Conservation (phyloP, 64 coral and sea anemone genomes). For the Montipora cactus region DNA sequence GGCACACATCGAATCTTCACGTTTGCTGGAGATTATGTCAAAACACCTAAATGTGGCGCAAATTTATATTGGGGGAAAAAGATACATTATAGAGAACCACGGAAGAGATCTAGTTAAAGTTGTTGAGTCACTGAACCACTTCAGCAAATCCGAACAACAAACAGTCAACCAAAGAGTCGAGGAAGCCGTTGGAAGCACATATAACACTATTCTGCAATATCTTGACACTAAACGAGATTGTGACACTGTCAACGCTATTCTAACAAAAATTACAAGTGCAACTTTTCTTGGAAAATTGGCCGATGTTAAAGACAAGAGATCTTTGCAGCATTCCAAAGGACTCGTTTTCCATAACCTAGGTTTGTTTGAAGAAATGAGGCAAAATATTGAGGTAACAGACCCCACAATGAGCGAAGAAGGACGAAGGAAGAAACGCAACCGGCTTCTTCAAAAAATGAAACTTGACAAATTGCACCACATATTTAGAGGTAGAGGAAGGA, state of each 20-base stretch:
- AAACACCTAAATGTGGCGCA: constrained; percentile 57
- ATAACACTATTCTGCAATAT: constrained; percentile 34
- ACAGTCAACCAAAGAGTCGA: constrained; percentile 47
- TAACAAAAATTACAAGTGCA: constrained; percentile 62
- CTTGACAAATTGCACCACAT: constrained; percentile 21
- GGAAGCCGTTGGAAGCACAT: constrained; percentile 28
- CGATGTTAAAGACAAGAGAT: constrained; percentile 53
- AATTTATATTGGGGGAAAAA: constrained; percentile 35
- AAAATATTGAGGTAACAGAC: background rate
- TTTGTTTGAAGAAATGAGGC: constrained; percentile 12
- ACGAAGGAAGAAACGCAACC: constrained; percentile 10
- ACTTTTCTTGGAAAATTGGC: constrained; percentile 1
- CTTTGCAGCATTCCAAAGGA: constrained; percentile 13
- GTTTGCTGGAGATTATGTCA: constrained; percentile 19
- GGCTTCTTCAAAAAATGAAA: constrained; percentile 3
- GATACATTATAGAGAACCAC: constrained; percentile 38
- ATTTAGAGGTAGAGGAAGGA: constrained; percentile 48
- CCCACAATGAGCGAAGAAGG: constrained; percentile 3
- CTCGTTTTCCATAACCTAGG: constrained; percentile 20
- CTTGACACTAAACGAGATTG: constrained; percentile 71
- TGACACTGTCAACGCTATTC: constrained; percentile 36
- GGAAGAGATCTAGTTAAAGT: constrained; percentile 4
- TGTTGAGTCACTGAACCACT: constrained; percentile 8
- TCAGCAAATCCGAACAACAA: constrained; percentile 23
- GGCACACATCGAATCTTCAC: background rate